Conservation (phyloP, 2,113 vertebrate genomes). For the Chaetodon auriga region DNA sequence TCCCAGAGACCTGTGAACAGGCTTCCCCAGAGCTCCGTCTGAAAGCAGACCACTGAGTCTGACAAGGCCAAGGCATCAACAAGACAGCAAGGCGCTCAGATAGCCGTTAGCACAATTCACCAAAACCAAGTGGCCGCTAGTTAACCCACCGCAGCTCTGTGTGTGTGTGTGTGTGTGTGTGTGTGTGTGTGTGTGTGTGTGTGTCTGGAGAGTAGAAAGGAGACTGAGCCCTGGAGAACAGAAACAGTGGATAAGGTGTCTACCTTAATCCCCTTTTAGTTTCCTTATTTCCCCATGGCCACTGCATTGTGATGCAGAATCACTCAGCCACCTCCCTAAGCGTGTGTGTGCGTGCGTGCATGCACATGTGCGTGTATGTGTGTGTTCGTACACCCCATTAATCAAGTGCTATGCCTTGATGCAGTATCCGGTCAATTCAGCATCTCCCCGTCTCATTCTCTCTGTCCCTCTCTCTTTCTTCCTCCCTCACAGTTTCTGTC, state of each 20-base stretch:
- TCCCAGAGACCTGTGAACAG: not conserved
- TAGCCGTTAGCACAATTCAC: conserved; percentile 14
- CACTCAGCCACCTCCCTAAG: conserved; percentile 61
- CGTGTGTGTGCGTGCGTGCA: conserved; percentile 9
- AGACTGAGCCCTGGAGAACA: conserved; percentile 47
- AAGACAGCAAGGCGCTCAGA: not conserved
- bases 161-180: conserved; percentile 13
- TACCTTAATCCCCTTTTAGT: conserved; percentile 75
- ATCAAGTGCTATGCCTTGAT: conserved; percentile 75
- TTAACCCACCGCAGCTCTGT: not conserved
- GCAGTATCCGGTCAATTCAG: conserved; percentile 74
- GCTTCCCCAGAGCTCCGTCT: not conserved
- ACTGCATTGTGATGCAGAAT: conserved; percentile 80
- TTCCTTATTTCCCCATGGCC: conserved; percentile 63
- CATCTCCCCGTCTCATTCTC: conserved; percentile 26
- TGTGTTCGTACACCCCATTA: conserved; percentile 64
- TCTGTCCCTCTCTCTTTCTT: conserved; percentile 6
- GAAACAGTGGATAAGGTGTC: conserved; percentile 69
- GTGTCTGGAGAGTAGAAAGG: conserved; percentile 14
- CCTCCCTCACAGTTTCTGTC: conserved; percentile 48
- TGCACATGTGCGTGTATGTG: conserved; percentile 6
- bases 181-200: conserved; percentile 20
- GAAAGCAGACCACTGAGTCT: not conserved
- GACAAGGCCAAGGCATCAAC: conserved; percentile 15
- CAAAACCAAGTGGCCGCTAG: conserved; percentile 11